Base-by-base conservation (phyloP, 2,113 vertebrate species). In the Abramis brama region DNA sequence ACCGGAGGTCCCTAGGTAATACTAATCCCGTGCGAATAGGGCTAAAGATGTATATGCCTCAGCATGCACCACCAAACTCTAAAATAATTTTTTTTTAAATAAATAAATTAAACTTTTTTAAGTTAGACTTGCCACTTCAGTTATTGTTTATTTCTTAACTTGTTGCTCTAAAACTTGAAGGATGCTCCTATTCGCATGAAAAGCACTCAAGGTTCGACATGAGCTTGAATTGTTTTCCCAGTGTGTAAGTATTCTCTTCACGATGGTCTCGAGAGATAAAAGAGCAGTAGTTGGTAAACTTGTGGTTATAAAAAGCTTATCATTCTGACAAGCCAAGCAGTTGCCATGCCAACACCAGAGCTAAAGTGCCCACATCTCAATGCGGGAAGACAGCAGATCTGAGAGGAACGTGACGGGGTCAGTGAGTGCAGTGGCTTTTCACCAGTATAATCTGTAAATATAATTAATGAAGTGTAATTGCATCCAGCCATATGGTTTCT, bases 271-370 rank as follows among this genome's bases (percentile, higher is more conserved):
- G 19, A 77, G 13, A 39, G 52, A 39, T 77, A 78, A 55, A 77
- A 71, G 66, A 79, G 50, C 77, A 73, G 19, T 50, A 47, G 12
- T 78, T 78, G 36, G 50, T 77, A 70, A 82, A 77, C 77, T 81
- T 80, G 52, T 43, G 77, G n/a, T 62, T 86, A 79, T 43, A 81
- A 79, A 86, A 74, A 86, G 66, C 52, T n/a, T 74, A 57, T 79
- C 62, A 57, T 80, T 10, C 33, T 80, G 76, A 86, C 82, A 79
- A 57, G 27, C n/a, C 47, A 60, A 27, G 25, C 78, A 30, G 82
- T 85, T 89, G 70, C 77, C 83, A 85, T 86, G 76, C 85, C 82
- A 84, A 85, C 80, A 79, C 33, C 57, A 33, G 86, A 68, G 33
- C 55, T 50, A 30, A 47, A 64, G 78, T 33, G 45, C 10, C 68